Evolutionary conservation across 2,797 vertebrate species (phyloP), one percentile per base, ranked within the genome.

Genomic region (Schizopygopsis pylzovi): DNA sequence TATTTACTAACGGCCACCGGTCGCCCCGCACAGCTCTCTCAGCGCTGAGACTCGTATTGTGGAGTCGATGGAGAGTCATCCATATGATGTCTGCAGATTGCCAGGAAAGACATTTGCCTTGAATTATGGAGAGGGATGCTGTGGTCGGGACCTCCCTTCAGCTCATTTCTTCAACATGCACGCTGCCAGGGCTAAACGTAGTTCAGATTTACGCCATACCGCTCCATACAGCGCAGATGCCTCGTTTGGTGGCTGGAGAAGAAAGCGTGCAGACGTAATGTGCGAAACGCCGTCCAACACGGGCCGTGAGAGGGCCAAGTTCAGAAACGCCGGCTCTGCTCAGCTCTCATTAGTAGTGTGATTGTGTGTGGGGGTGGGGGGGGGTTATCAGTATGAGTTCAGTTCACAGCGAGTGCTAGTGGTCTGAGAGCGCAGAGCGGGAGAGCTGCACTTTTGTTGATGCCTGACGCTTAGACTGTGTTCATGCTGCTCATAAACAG

Each of bases 31-130:
- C 4, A 12, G 7, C 22, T 67, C 25, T 82, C 52, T 65, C 67
- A 73, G 45, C 20, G 3, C 39, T 77, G 77, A 54, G 49, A n/a
- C 54, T 45, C 9, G 43, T 45, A 45, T 45, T 45, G 39, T 47
- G 47, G 84, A 73, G 47, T 68, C 78, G 52, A 88, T 80, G 54
- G 47, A 89, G 83, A 9, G 25, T 76, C 79, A 47, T 76, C 45
- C 43, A 75, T 72, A 75, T 80, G 67, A 81, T 47, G 75, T 47
- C 41, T 80, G 45, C 5, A 13, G 65, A 37, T 49, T 88, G 81
- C 73, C 83, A 86, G 71, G 73, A 83, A 84, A 86, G 70, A 87
- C 88, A 83, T 87, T 88, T 85, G 85, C 78, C 39, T 80, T 73
- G 43, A 77, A 68, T 90, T 84, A 90, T 47, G 85, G 87, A 70